A percentile compares a stretch with the other conserved stretches of the same genome.
phyloP scores from a whole-genome alignment of 2,113 vertebrate species.

The Salvelinus namaycush region DNA sequence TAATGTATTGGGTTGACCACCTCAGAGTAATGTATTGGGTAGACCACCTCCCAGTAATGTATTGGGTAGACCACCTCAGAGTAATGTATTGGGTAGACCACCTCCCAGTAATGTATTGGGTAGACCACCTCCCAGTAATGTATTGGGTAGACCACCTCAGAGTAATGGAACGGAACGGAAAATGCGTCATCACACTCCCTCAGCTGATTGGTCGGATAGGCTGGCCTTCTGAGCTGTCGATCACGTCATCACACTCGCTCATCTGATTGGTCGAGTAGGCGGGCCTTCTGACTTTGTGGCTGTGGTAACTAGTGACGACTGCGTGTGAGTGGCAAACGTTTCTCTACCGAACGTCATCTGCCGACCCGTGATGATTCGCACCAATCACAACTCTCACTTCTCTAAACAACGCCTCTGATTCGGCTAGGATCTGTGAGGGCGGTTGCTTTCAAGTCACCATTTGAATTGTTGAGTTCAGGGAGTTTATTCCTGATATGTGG shows the following conservation, averaged over 20 bases:
- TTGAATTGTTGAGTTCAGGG: not conserved
- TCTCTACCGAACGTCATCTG: not conserved
- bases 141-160: too few relatives aligned
- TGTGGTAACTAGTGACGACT: conserved; percentile 35
- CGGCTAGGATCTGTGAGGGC: conserved; percentile 50
- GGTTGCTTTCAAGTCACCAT: conserved; percentile 54
- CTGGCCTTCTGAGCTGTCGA: not conserved
- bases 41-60: too few relatives aligned
- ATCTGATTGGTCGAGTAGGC: too few relatives aligned
- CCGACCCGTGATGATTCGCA: conserved; percentile 1
- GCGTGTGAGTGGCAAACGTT: conserved; percentile 62
- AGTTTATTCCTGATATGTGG: not conserved
- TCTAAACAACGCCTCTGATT: conserved; percentile 38
- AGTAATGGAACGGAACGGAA: conserved; percentile 53
- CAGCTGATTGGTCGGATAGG: too few relatives aligned
- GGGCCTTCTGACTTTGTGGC: conserved; percentile 71
- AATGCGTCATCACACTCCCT: too few relatives aligned
- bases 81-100: too few relatives aligned
- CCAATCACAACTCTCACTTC: conserved; percentile 34
- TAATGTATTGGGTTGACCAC: too few relatives aligned
- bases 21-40: too few relatives aligned
- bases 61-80: too few relatives aligned
- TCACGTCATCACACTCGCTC: too few relatives aligned
- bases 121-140: too few relatives aligned
- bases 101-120: too few relatives aligned